A percentile compares a stretch with the other conserved stretches of the same genome.
These are phyloP conservation scores for Coelinius sp. DNA, from an alignment of 2,888 invertebrate species.

Conservation along the genomic window DNA sequence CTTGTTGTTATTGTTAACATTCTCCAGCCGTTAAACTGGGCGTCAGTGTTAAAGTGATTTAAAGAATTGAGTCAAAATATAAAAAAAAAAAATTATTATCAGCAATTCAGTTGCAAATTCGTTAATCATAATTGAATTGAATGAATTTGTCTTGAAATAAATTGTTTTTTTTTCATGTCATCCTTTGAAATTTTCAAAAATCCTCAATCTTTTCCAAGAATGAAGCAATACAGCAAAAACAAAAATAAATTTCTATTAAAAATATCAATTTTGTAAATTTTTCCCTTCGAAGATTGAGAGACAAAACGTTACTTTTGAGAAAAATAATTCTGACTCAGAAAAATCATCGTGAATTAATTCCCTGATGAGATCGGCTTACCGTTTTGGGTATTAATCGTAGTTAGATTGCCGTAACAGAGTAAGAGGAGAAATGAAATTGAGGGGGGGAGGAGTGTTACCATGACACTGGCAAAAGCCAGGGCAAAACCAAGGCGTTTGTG, in stretches of 20 bases:
- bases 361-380: constrained; percentile 17
- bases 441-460: constrained; percentile 67
- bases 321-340: neutral
- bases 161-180: no score
- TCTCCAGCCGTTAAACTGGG: constrained; percentile 59
- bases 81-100: no score
- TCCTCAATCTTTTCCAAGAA: no score
- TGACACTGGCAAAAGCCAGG: constrained; percentile 54
- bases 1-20: constrained; percentile 57
- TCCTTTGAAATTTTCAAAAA: no score
- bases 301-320: neutral
- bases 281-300: no score
- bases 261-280: no score
- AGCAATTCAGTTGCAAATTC: no score
- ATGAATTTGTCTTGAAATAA: no score
- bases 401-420: constrained; percentile 17
- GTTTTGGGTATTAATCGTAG: constrained; percentile 17
- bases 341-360: neutral
- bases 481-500: constrained; percentile 27
- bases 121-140: no score
- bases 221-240: no score
- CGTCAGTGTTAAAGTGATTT: neutral
- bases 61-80: neutral
- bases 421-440: constrained; percentile 20
- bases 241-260: no score